Evolutionary conservation across 2,888 invertebrate species (phyloP).

Genomic region (Candidula unifasciata): DNA sequence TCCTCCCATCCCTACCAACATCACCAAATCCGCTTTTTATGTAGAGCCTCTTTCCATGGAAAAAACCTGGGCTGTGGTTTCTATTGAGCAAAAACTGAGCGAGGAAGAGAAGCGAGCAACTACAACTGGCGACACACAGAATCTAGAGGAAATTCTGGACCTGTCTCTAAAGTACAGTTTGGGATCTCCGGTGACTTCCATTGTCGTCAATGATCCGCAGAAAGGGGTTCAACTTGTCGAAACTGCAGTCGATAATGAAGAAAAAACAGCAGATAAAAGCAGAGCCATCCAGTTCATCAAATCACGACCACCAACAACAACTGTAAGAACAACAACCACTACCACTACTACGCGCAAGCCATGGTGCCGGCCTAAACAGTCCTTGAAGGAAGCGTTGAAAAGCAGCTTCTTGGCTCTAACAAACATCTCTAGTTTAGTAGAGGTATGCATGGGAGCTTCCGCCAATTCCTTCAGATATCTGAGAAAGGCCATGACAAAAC

Average conservation of each 20-base stretch:
- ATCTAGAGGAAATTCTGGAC: conserved; percentile 53
- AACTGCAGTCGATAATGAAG: conserved; percentile 14
- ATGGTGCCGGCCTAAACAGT: background rate
- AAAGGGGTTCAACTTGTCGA: background rate
- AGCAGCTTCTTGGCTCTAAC: background rate
- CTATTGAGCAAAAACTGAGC: conserved; percentile 66
- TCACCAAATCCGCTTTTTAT: background rate
- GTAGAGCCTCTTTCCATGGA: conserved; percentile 51
- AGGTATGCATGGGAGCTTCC: background rate
- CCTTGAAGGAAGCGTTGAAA: background rate
- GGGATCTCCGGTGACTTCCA: background rate
- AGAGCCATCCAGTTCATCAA: background rate
- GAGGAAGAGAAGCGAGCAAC: conserved; percentile 55
- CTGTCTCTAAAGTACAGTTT: conserved; percentile 7
- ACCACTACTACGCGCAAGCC: conserved; percentile 23
- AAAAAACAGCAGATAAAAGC: background rate
- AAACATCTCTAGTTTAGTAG: background rate
- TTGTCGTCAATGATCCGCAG: background rate
- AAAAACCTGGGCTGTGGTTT: conserved; percentile 68
- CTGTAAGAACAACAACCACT: conserved; percentile 25
- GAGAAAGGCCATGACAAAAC: background rate
- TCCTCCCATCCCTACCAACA: background rate
- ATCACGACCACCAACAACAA: conserved; percentile 28
- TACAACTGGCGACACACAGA: conserved; percentile 46
- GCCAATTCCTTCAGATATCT: background rate